Evolutionary conservation across 2,888 invertebrate species (phyloP).

Genomic region (Hirtodrosophila alboralis): DNA sequence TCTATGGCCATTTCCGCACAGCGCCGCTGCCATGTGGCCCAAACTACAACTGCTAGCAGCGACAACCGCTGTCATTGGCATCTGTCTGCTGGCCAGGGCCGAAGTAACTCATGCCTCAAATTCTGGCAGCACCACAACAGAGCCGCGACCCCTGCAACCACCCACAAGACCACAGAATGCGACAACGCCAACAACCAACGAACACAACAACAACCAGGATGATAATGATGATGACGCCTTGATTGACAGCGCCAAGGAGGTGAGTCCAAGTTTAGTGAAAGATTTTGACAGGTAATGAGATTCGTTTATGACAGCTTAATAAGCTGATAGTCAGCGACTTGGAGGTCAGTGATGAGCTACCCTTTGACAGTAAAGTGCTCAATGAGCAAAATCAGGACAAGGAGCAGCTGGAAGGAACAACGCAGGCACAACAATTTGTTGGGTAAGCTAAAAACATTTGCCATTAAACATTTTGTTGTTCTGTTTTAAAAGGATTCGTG

Average conservation of each 20-base stretch:
- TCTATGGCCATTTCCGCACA: slow-evolving; percentile 47
- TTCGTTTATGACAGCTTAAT: slow-evolving; percentile 71
- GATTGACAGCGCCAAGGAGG: slow-evolving; percentile 67
- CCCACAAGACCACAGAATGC: slow-evolving; percentile 63
- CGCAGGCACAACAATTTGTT: slow-evolving; percentile 30
- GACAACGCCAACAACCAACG: slow-evolving; percentile 65
- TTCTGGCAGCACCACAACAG: slow-evolving; percentile 29
- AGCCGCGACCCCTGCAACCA: slow-evolving; percentile 67
- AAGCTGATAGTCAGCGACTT: slow-evolving; percentile 40
- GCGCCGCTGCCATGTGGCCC: slow-evolving; percentile 76
- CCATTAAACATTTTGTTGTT: slow-evolving; percentile 1
- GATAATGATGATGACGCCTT: slow-evolving; percentile 35
- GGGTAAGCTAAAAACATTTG: slow-evolving; percentile 50
- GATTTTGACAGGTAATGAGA: slow-evolving; percentile 71
- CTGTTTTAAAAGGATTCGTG: too few species aligned
- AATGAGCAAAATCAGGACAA: too few species aligned
- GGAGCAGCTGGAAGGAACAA: slow-evolving; percentile 19
- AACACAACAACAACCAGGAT: slow-evolving; percentile 38
- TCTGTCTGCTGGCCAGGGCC: slow-evolving; percentile 65
- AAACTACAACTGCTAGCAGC: slow-evolving; percentile 66
- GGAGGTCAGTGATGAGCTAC: slow-evolving; percentile 40
- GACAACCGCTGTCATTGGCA: slow-evolving; percentile 66
- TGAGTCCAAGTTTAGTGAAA: slow-evolving; percentile 57
- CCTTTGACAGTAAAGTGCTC: slow-evolving; percentile 18
- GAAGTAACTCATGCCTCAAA: slow-evolving; percentile 33